These are phyloP conservation scores for Lynx canadensis DNA, from an alignment of 2,113 vertebrate genomes.

Conservation along the genomic window DNA sequence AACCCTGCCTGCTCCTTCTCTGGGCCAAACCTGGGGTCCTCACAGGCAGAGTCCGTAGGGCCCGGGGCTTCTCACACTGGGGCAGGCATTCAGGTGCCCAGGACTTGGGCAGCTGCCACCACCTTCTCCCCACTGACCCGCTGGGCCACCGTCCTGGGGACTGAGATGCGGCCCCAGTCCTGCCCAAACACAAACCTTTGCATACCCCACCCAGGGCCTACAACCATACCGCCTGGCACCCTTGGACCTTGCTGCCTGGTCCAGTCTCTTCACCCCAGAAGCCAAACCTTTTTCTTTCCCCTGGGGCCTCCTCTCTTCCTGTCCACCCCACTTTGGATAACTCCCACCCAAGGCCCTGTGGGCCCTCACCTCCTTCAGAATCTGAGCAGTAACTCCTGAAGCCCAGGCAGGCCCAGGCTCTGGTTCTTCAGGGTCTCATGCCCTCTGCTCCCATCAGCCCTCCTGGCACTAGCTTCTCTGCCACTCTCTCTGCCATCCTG, in stretches of 20 bases:
- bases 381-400: slow-evolving; percentile 22
- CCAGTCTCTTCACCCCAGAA: slow-evolving; percentile 9
- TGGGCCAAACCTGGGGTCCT: neutral
- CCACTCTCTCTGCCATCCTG: slow-evolving; percentile 53
- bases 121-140: slow-evolving; percentile 61
- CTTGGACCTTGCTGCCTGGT: neutral
- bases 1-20: neutral
- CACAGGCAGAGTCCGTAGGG: neutral
- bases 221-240: neutral
- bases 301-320: slow-evolving; percentile 58
- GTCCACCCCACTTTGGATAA: slow-evolving; percentile 20
- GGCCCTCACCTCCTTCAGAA: slow-evolving; percentile 25
- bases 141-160: slow-evolving; percentile 30
- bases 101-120: slow-evolving; percentile 12
- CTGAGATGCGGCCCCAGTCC: neutral
- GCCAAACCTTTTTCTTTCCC: neutral
- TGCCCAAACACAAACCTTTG: slow-evolving; percentile 38
- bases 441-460: slow-evolving; percentile 21
- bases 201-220: neutral
- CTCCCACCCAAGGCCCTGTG: slow-evolving; percentile 47
- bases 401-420: neutral
- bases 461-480: slow-evolving; percentile 46
- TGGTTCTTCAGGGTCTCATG: neutral
- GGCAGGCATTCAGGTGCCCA: slow-evolving; percentile 20
- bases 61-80: neutral